phyloP scores from a whole-genome alignment of 2,797 vertebrate species.

The Gambusia yucatana region DNA sequence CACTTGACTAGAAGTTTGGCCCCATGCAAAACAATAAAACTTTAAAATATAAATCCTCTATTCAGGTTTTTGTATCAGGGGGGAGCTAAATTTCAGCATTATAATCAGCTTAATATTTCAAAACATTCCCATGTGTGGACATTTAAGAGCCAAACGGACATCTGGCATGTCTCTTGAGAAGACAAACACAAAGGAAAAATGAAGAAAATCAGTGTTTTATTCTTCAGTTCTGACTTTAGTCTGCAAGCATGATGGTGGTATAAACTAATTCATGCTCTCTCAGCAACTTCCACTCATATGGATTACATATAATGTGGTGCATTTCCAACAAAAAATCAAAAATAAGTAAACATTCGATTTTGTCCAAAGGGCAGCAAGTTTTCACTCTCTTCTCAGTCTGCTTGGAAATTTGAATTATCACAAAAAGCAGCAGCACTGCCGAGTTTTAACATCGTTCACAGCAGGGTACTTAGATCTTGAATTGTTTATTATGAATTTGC shows the following conservation, averaged over 20 bases:
- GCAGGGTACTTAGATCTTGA: neutral
- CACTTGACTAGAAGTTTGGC: neutral
- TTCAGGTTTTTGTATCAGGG: neutral
- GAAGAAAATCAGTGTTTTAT: neutral
- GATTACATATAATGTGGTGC: neutral
- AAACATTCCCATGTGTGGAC: neutral
- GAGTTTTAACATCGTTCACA: neutral
- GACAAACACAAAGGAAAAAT: neutral
- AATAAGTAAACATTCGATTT: neutral
- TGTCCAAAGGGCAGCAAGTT: neutral
- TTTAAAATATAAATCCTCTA: neutral
- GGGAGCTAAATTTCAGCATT: neutral
- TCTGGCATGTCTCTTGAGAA: neutral
- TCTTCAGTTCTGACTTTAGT: neutral
- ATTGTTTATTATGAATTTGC: neutral
- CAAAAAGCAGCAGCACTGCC: neutral
- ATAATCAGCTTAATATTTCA: conserved; percentile 2
- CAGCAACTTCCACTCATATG: neutral
- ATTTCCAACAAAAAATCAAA: neutral
- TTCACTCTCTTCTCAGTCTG: too few relatives aligned
- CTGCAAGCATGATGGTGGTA: neutral
- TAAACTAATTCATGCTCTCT: neutral
- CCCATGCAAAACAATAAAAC: neutral
- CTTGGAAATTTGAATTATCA: neutral
- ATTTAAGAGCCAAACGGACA: neutral